Conservation (phyloP, 2,113 vertebrate genomes). For the Macrotus californicus region DNA sequence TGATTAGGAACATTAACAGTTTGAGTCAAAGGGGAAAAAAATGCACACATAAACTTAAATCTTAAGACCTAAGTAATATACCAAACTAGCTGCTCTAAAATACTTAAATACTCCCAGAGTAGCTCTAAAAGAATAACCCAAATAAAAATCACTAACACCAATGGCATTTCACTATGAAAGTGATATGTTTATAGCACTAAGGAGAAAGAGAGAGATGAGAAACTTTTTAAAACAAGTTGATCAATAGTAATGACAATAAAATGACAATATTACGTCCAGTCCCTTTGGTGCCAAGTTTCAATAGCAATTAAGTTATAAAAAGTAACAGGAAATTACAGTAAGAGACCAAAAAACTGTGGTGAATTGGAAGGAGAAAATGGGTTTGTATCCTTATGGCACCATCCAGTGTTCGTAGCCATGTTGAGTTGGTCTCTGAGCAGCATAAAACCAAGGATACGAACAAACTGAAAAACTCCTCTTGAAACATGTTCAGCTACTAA, state of each 20-base stretch:
- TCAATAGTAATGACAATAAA: conserved; percentile 10
- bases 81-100: background rate
- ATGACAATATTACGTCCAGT: background rate
- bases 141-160: conserved; percentile 37
- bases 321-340: conserved; percentile 10
- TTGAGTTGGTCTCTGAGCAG: background rate
- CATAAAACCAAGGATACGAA: background rate
- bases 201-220: background rate
- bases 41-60: background rate
- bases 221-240: background rate
- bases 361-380: background rate
- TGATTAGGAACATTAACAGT: background rate
- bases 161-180: background rate
- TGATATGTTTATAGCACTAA: background rate
- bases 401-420: background rate
- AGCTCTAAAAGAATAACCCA: background rate
- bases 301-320: conserved; percentile 16
- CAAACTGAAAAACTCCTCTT: background rate
- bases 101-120: background rate
- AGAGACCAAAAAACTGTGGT: background rate
- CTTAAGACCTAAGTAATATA: background rate
- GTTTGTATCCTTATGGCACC: background rate
- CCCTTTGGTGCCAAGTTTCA: conserved; percentile 7
- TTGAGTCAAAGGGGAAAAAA: background rate
- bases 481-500: background rate